These are phyloP conservation scores for Zhengitettix transpicula DNA, from an alignment of 2,888 invertebrate species.

Conservation along the genomic window DNA sequence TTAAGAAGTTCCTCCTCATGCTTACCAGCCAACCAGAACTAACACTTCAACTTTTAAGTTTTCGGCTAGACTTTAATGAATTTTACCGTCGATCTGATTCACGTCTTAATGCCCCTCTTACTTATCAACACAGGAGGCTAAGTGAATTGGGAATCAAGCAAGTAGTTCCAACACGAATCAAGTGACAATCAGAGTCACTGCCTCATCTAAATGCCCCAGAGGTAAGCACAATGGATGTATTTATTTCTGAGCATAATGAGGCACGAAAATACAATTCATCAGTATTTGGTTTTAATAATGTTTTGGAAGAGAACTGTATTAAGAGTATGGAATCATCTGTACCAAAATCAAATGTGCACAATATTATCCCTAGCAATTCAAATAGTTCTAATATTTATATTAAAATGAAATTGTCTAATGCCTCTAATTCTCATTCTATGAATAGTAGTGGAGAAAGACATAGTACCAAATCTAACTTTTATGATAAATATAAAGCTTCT, in stretches of 20 bases:
- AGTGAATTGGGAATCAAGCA: conserved; percentile 3
- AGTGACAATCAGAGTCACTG: conserved; percentile 1
- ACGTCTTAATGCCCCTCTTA: conserved; percentile 45
- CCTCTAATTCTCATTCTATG: too few relatives aligned
- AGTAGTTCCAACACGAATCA: neutral
- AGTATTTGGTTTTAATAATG: neutral
- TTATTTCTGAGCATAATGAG: neutral
- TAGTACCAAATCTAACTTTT: too few relatives aligned
- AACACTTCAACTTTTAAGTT: conserved; percentile 76
- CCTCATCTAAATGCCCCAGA: neutral
- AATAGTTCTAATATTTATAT: neutral
- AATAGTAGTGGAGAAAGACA: too few relatives aligned
- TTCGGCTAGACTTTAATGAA: conserved; percentile 87
- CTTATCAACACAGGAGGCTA: conserved; percentile 24
- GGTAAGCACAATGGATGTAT: neutral
- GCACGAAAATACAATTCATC: neutral
- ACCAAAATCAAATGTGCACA: neutral
- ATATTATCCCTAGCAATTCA: neutral
- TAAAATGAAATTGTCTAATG: too few relatives aligned
- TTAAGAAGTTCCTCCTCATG: conserved; percentile 69
- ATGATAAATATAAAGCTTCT: too few relatives aligned
- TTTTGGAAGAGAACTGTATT: neutral
- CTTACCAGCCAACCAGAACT: conserved; percentile 71
- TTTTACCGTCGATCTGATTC: conserved; percentile 75
- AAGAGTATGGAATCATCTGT: neutral